Conservation (phyloP, 2,797 vertebrate species). For the Pangasius sanitwongsei region DNA sequence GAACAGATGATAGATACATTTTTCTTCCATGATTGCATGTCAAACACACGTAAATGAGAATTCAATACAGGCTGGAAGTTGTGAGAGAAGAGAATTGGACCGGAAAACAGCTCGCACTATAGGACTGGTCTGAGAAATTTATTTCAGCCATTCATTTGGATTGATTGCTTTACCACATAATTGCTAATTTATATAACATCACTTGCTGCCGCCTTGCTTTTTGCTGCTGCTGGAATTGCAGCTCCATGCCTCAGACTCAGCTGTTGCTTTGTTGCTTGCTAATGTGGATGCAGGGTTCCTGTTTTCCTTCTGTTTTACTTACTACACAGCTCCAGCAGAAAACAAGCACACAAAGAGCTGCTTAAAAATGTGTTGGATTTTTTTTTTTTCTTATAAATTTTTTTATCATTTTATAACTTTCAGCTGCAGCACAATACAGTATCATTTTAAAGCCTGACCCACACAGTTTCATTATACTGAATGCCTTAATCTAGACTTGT, state of each 20-base stretch:
- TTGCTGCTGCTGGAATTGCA: not conserved
- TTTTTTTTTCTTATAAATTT: not conserved
- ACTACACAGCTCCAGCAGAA: not conserved
- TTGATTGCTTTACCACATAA: not conserved
- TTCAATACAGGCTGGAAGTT: not conserved
- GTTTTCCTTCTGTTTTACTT: not conserved
- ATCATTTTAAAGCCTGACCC: not conserved
- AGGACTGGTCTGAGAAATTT: not conserved
- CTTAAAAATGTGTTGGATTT: not conserved
- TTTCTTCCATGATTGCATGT: not conserved
- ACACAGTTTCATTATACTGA: not conserved
- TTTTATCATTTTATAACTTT: not conserved
- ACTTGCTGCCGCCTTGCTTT: not conserved
- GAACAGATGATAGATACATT: not conserved
- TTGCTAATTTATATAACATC: not conserved
- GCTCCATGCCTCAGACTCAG: not conserved
- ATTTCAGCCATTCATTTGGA: not conserved
- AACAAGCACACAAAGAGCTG: not conserved
- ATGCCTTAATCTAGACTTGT: not conserved
- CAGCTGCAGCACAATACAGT: not conserved
- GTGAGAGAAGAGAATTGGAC: not conserved
- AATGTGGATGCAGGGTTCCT: not conserved
- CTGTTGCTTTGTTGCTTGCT: not conserved
- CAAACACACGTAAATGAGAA: constrained; percentile 3
- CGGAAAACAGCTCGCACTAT: not conserved